Base-by-base conservation (phyloP, 2,113 vertebrate species). In the Motacilla tschutschensis region DNA sequence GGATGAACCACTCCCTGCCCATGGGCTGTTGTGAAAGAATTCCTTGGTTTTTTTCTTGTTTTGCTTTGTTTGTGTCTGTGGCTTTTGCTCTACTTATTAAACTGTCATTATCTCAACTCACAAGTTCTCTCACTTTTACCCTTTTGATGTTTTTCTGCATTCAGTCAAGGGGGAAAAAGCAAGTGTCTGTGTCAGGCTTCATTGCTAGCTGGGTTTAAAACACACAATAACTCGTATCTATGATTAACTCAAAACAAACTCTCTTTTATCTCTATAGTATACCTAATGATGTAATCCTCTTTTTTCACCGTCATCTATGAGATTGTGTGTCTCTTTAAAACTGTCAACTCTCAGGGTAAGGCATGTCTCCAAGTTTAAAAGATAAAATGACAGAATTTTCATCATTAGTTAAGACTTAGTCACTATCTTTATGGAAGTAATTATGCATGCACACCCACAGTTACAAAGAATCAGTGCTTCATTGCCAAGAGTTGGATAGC, bases 141-240 rank as follows among this genome's bases (percentile, higher is more conserved):
- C 29, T 79, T 51, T 40, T 51, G 24, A 26, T 51, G 25, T 9
- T 58, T 47, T 53, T 40, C 38, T 40, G 19, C 13, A 18, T 72
- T 65, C 20, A 33, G 2, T 5, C 24, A 11, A 64, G 7, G 12
- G 9, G 2, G 7, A 58, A 29, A 0, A 0, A 62, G 22, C 5
- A 51, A 72, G 24, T 10, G 5, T 8, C 26, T 63, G 10, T 5
- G 9, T 12, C 33, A 51, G 24, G 7, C 2, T 79, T 66, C 40
- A 17, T 53, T 73, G 14, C 8, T 33, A 21, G 1, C 11, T 53
- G 33, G 19, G 14, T 53, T 58, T 73, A 46, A 79, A 72, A 24
- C 5, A 38, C 18, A 59, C 0, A 12, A 20, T 22, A 66, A 55
- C 8, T 43, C 66, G 4, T 58, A 63, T 36, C 46, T 38, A 4